These are phyloP conservation scores for Spilosoma lubricipeda DNA, from an alignment of 2,888 invertebrate genomes.

Conservation along the genomic window DNA sequence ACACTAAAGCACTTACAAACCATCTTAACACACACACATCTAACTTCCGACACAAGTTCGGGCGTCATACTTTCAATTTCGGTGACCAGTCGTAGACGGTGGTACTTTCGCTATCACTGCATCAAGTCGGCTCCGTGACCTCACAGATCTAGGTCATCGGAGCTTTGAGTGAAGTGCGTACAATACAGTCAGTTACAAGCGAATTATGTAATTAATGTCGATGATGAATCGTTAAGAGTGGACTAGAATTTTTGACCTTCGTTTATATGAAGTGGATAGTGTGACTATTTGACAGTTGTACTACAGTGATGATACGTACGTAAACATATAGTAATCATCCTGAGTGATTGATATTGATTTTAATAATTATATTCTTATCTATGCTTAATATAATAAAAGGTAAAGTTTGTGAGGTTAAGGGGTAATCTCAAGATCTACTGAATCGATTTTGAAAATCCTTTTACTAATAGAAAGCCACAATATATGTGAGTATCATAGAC, in stretches of 20 bases:
- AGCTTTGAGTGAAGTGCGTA: slow-evolving; percentile 32
- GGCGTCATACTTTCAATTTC: slow-evolving; percentile 48
- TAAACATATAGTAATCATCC: too few relatives aligned
- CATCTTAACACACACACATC: neutral
- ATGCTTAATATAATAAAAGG: too few relatives aligned
- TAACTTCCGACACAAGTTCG: slow-evolving; percentile 12
- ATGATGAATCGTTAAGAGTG: neutral
- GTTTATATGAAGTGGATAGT: neutral
- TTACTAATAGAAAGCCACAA: too few relatives aligned
- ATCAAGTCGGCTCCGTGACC: slow-evolving; percentile 45
- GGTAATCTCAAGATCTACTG: too few relatives aligned
- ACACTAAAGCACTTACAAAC: slow-evolving; percentile 16
- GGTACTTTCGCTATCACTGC: slow-evolving; percentile 49
- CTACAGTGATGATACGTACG: neutral
- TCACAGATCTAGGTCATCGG: slow-evolving; percentile 22
- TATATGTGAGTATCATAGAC: too few relatives aligned
- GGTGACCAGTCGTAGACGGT: slow-evolving; percentile 28
- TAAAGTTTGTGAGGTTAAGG: too few relatives aligned
- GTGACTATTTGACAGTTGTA: neutral
- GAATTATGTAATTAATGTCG: neutral
- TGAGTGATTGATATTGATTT: neutral
- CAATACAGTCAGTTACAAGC: slow-evolving; percentile 5
- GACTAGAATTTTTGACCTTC: neutral
- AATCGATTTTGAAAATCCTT: too few relatives aligned
- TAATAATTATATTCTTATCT: too few relatives aligned